phyloP scores from a whole-genome alignment of 2,797 vertebrate genomes.

The Gambusia yucatana region DNA sequence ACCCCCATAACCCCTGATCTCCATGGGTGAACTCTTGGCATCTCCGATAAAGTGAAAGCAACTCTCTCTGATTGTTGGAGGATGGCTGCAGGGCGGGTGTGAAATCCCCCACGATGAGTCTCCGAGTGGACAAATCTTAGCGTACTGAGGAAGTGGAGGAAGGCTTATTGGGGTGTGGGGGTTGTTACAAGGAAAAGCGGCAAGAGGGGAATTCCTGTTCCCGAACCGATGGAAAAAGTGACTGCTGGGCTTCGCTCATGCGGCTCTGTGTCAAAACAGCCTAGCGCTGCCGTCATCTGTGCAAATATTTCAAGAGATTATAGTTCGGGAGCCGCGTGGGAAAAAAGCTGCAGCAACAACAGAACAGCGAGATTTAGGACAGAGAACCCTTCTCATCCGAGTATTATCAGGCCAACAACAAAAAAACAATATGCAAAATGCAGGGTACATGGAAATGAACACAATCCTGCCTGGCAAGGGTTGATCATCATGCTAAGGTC shows the following conservation, averaged over 20 bases:
- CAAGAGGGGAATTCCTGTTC: conserved; percentile 77
- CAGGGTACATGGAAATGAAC: conserved; percentile 42
- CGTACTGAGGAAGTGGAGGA: conserved; percentile 72
- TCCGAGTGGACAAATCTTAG: conserved; percentile 67
- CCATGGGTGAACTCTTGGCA: conserved; percentile 57
- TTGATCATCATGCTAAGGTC: conserved; percentile 39
- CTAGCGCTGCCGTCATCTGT: conserved; percentile 68
- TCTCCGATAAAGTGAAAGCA: conserved; percentile 69
- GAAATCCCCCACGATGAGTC: conserved; percentile 62
- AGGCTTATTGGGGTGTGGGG: conserved; percentile 54
- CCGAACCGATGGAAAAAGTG: conserved; percentile 74
- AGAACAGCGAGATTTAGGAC: conserved; percentile 53
- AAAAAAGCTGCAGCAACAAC: conserved; percentile 64
- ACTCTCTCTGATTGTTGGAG: conserved; percentile 56
- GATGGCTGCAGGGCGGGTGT: conserved; percentile 56
- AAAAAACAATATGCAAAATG: conserved; percentile 41
- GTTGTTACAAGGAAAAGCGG: conserved; percentile 49
- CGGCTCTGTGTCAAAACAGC: conserved; percentile 71
- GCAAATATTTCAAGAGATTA: conserved; percentile 80
- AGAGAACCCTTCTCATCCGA: conserved; percentile 36
- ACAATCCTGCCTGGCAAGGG: conserved; percentile 38
- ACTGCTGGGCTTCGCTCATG: conserved; percentile 56
- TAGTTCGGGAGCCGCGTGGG: conserved; percentile 73
- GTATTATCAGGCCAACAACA: conserved; percentile 30
- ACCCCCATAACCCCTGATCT: conserved; percentile 29